Evolutionary conservation across 2,888 invertebrate genomes (phyloP), one percentile per base, ranked within the genome.

Genomic region (Ceramica pisi): DNA sequence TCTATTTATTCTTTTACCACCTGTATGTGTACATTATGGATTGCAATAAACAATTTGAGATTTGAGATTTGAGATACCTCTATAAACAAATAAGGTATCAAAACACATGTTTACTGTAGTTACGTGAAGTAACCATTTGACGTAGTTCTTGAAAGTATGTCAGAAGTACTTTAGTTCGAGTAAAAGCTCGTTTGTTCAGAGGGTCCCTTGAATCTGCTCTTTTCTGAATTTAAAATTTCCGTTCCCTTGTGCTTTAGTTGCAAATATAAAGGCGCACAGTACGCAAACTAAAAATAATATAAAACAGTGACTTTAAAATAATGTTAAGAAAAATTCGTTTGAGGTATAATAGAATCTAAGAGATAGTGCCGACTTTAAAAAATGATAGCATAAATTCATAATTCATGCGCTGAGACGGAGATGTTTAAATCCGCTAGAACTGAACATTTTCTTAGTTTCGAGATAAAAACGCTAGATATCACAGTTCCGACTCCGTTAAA

Each of bases 391-490:
- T 10, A 1, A 3, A 64, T 51, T 10, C 19, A 38, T 35, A 21
- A n/a, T 57, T 65, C 21, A 57, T 14, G 14, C 46, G 35, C 23
- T 10, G 4, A 23, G 38, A 50, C 38, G 23, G 31, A 19, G 19
- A 31, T 66, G 19, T 41, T 64, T 31, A 51, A 66, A 14, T 66
- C 31, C 14, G 51, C 21, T 41, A 26, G 14, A 41, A 31, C 41
- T 35, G 67, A 8, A 35, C 10, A 23, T 68, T 68, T 67, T 67
- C 26, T 51, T 41, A 41, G 26, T 67, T 66, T 67, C 6, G 19
- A 51, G 19, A 44, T 44, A 66, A 31, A 62, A 51, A 31, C 6
- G 21, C 12, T n/a, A 12, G 3, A 50, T 66, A 46, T 23, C 35
- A 5, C 19, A 51, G 16, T 38, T 26, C 12, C n/a, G 35, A 16